A percentile compares a stretch with the other conserved stretches of the same genome.
These are phyloP conservation scores for Apamea anceps DNA, from an alignment of 2,888 invertebrate species.

Conservation along the genomic window DNA sequence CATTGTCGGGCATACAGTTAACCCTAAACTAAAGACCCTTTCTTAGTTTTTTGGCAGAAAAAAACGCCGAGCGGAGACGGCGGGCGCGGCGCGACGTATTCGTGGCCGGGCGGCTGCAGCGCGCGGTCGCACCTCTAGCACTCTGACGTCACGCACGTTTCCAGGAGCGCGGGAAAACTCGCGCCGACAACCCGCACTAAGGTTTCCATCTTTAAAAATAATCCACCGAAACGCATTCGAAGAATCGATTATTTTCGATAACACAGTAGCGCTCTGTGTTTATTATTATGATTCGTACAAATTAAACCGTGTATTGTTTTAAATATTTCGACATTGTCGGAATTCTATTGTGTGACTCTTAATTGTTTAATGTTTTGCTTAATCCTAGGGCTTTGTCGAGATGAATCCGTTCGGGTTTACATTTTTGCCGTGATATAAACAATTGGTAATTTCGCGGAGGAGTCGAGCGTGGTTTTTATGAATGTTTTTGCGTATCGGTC, in stretches of 20 bases:
- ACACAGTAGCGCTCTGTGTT: conserved; percentile 81
- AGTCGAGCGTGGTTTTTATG: conserved; percentile 88
- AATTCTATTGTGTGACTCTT: conserved; percentile 85
- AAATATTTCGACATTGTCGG: conserved; percentile 86
- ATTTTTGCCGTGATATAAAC: conserved; percentile 86
- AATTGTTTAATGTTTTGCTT: conserved; percentile 85
- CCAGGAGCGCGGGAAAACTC: conserved; percentile 88
- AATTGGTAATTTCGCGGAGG: conserved; percentile 88
- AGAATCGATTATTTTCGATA: conserved; percentile 77
- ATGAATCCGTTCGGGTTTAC: conserved; percentile 80
- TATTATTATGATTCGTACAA: conserved; percentile 85
- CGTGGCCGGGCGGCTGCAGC: conserved; percentile 85
- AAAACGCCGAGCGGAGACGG: conserved; percentile 78
- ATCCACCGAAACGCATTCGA: conserved; percentile 70
- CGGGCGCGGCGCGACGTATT: conserved; percentile 80
- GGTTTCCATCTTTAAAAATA: conserved; percentile 70
- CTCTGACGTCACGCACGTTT: conserved; percentile 72
- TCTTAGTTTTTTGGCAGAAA: conserved; percentile 88
- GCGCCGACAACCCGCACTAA: conserved; percentile 66
- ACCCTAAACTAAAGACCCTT: conserved; percentile 86
- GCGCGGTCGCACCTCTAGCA: conserved; percentile 82
- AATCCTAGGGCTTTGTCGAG: conserved; percentile 82
- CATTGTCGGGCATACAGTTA: conserved; percentile 81
- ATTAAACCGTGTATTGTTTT: conserved; percentile 86
- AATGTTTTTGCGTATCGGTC: conserved; percentile 88